Evolutionary conservation across 2,888 invertebrate species (phyloP), one percentile per base, ranked within the genome.

Genomic region (Melangyna quadrimaculata): DNA sequence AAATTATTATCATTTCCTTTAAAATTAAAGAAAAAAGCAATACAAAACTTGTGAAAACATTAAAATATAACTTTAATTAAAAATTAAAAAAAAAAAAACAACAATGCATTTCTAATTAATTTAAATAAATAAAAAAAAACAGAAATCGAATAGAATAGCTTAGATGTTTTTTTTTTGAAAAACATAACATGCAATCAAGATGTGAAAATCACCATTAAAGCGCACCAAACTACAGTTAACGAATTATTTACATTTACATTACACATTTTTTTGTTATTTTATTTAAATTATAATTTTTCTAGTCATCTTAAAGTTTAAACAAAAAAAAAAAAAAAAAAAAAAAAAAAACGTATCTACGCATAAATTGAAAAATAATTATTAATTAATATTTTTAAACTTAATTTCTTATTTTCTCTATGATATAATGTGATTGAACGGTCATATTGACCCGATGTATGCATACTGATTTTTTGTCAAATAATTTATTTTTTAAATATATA

Each of bases 381-480:
- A 78, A 75, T 24, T 35, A 57, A 65, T 69, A 69, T 65, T 73
- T 72, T 73, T 72, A 77, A 77, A 73, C 78, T 78, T 70, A 77
- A 37, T 77, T 81, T 72, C 48, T 37, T 75, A 57, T 43, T 73
- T 55, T 22, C 43, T 78, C n/a, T n/a, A n/a, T n/a, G n/a, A 61
- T 45, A 63, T 70, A 69, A 81, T 81, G 86, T 86, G 86, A 86
- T 86, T 81, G 63, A 69, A 86, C 86, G 80, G 86, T 86, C 86
- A 81, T 86, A 86, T 81, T 86, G 86, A 86, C 77, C 81, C 81
- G 77, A 65, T 70, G 43, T 73, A 53, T 65, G 71, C 57, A 73
- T 70, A 67, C 29, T 63, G 37, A 48, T 71, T 71, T 72, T 27
- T 71, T 37, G 29, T 53, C 29, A 79, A 71, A 59, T 79, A 53